Conservation (phyloP, 2,888 invertebrate genomes). For the Heliconius hortense region DNA sequence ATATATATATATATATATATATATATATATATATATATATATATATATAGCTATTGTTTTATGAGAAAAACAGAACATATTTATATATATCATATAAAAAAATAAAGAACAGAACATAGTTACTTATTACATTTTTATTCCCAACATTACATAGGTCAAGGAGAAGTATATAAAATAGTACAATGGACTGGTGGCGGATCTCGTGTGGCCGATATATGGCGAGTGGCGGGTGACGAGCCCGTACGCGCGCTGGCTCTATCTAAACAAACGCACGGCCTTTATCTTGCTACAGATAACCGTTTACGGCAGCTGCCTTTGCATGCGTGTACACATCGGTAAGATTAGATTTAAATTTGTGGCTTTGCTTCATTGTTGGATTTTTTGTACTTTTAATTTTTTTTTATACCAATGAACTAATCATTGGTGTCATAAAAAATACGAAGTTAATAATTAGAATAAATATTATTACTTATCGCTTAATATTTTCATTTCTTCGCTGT, state of each 20-base stretch:
- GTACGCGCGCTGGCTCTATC: conserved; percentile 83
- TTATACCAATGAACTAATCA: no score
- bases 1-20: no score
- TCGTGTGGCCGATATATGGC: conserved; percentile 82
- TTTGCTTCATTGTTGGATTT: no score
- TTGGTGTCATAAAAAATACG: no score
- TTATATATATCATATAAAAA: no score
- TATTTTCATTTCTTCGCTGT: no score
- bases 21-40: no score
- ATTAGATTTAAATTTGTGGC: neutral
- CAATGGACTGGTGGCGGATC: conserved; percentile 83
- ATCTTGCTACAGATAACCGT: conserved; percentile 83
- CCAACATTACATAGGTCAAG: conserved; percentile 62
- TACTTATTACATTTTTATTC: neutral
- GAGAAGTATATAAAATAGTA: conserved; percentile 84
- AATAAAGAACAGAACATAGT: neutral
- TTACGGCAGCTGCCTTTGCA: conserved; percentile 81
- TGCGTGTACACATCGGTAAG: conserved; percentile 70
- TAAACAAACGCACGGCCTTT: conserved; percentile 78
- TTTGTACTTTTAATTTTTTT: no score
- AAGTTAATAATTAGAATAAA: no score
- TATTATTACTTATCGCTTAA: no score
- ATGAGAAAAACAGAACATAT: no score
- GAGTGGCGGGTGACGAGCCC: conserved; percentile 80
- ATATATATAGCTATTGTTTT: no score